A percentile compares a stretch with the other conserved stretches of the same genome.
These are phyloP conservation scores for Drosophila grimshawi DNA, from an alignment of 1,140 invertebrate genomes.

Conservation along the genomic window DNA sequence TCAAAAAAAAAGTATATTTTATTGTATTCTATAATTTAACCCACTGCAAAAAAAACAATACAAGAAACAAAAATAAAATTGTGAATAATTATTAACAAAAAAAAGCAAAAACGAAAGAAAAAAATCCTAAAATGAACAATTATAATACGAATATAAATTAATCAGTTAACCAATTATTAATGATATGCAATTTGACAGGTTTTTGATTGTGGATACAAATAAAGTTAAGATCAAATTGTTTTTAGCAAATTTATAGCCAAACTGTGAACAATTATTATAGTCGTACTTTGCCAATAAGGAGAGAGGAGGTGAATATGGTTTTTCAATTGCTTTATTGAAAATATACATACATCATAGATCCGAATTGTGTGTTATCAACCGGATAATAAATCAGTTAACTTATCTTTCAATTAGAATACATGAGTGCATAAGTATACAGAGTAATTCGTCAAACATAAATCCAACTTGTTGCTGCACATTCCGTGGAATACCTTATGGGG, in stretches of 20 bases:
- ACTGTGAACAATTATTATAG: conserved; percentile 2
- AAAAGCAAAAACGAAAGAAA: conserved; percentile 16
- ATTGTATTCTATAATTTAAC: conserved; percentile 63
- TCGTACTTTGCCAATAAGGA: no score
- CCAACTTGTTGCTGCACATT: conserved; percentile 21
- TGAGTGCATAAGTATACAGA: conserved; percentile 34
- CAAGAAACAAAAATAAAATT: conserved; percentile 37
- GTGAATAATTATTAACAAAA: conserved; percentile 80
- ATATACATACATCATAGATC: conserved; percentile 57
- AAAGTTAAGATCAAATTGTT: conserved; percentile 73
- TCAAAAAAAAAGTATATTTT: conserved; percentile 46
- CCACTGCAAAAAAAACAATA: conserved; percentile 27
- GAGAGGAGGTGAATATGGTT: conserved; percentile 45
- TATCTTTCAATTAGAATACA: conserved; percentile 68
- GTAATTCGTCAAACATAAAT: conserved; percentile 16
- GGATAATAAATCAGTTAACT: conserved; percentile 64
- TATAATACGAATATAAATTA: conserved; percentile 65
- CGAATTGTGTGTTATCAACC: conserved; percentile 35
- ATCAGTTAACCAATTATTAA: conserved; percentile 41
- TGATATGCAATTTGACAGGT: conserved; percentile 49
- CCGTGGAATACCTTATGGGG: neutral
- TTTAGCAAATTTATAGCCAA: conserved; percentile 34
- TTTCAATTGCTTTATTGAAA: conserved; percentile 71
- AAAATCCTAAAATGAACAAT: conserved; percentile 43
- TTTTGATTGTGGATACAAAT: conserved; percentile 63